A percentile compares a stretch with the other conserved stretches of the same genome.
These are phyloP conservation scores for Seladonia tumulorum DNA, from an alignment of 2,888 invertebrate species.

Conservation along the genomic window DNA sequence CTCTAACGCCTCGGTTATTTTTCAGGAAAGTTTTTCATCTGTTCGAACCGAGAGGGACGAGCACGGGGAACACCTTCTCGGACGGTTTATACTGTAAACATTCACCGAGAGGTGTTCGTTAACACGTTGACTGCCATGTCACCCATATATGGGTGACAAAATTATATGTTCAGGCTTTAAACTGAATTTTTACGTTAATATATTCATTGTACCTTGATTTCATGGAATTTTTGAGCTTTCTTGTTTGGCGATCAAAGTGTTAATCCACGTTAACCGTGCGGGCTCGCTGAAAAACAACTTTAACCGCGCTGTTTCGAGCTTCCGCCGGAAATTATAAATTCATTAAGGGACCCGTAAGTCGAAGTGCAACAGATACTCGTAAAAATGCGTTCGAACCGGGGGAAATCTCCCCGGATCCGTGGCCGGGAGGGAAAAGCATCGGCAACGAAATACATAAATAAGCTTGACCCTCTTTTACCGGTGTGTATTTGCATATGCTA, in stretches of 20 bases:
- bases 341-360: constrained; percentile 36
- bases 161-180: too few species aligned
- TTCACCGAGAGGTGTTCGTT: background rate
- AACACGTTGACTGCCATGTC: too few species aligned
- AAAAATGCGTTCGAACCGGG: constrained; percentile 30
- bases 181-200: too few species aligned
- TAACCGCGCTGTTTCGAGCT: background rate
- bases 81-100: background rate
- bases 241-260: too few species aligned
- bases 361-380: constrained; percentile 20
- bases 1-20: background rate
- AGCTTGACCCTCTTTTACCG: constrained; percentile 47
- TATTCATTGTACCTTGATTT: too few species aligned
- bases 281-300: background rate
- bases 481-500: constrained; percentile 55
- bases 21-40: background rate
- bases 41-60: background rate
- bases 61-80: background rate
- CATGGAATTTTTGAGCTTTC: too few species aligned
- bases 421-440: constrained; percentile 12
- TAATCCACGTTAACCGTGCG: background rate
- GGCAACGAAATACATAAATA: constrained; percentile 53
- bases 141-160: too few species aligned
- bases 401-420: constrained; percentile 26
- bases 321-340: constrained; percentile 34